These are phyloP conservation scores for Hylyphantes graminicola DNA, from an alignment of 1,140 invertebrate species.

Conservation along the genomic window DNA sequence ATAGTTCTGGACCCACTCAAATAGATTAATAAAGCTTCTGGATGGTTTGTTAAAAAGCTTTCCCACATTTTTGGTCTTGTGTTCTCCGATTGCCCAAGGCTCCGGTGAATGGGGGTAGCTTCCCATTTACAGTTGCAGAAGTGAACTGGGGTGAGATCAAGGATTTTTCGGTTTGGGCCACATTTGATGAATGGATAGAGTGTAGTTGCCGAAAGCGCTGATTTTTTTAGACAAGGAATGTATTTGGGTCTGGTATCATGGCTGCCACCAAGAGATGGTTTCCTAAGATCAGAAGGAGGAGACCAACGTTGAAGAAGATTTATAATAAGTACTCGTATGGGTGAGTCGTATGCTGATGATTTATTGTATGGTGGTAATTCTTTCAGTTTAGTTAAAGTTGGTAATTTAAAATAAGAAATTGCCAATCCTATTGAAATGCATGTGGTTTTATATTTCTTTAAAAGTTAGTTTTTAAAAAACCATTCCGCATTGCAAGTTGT, in stretches of 20 bases:
- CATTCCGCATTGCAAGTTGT: too few relatives aligned
- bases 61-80: background rate
- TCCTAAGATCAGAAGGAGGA: conserved; percentile 36
- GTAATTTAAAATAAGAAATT: background rate
- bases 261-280: conserved; percentile 39
- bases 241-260: background rate
- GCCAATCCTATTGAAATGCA: too few relatives aligned
- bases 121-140: conserved; percentile 18
- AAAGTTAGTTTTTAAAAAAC: too few relatives aligned
- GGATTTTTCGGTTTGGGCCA: background rate
- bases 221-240: background rate
- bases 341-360: background rate
- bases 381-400: background rate
- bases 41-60: background rate
- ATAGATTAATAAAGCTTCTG: conserved; percentile 44
- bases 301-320: conserved; percentile 31
- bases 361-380: background rate
- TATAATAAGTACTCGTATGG: conserved; percentile 35
- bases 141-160: conserved; percentile 42
- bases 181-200: background rate
- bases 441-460: too few relatives aligned
- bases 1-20: conserved; percentile 7
- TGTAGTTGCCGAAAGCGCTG: background rate
- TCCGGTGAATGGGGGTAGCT: conserved; percentile 26
- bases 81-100: conserved; percentile 20